Base-by-base conservation (phyloP, 1,140 invertebrate genomes). In the Hycleus cichorii region DNA sequence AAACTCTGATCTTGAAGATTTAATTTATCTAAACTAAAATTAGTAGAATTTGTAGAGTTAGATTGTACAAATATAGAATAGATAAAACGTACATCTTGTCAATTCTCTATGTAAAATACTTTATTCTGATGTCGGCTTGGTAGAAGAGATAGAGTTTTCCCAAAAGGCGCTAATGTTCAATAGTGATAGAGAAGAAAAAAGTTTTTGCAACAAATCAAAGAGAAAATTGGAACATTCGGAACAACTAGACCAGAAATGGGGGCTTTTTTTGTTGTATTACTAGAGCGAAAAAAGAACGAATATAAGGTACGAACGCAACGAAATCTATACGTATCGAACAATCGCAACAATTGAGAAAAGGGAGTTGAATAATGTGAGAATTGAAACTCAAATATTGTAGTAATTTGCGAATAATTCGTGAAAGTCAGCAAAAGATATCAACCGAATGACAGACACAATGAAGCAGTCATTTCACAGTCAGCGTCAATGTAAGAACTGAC, bases 401-500 rank as follows among this genome's bases (percentile, higher is more conserved):
- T 64, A 64, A 64, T 62, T 64, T 59, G 63, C 59, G 56, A 61
- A 61, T 57, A 27, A 5, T 7, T 18, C 59, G 55, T 18, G 43
- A 46, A 18, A 57, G 58, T 62, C 63, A 62, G 59, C 63, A 58
- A 44, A 44, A 47, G 57, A 51, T 39, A 55, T 40, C 32, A 38
- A 7, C 32, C 4, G 7, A 32, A 32, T 32, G 32, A 32, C 7
- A 32, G 32, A 7, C 32, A 32, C 32, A 58, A 59, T 57, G 53
- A 62, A 57, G 51, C 51, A 44, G 51, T 60, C 50, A 48, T 50
- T 46, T 55, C 53, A 55, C 47, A 44, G 59, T 48, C 52, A 44
- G 49, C 54, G 63, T 65, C 63, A 57, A 60, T 60, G 60, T 49
- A 61, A 57, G 32, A 62, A 49, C 60, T 68, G 67, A 68, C 68